phyloP scores from a whole-genome alignment of 2,888 invertebrate species.

The Boloria euphrosyne region DNA sequence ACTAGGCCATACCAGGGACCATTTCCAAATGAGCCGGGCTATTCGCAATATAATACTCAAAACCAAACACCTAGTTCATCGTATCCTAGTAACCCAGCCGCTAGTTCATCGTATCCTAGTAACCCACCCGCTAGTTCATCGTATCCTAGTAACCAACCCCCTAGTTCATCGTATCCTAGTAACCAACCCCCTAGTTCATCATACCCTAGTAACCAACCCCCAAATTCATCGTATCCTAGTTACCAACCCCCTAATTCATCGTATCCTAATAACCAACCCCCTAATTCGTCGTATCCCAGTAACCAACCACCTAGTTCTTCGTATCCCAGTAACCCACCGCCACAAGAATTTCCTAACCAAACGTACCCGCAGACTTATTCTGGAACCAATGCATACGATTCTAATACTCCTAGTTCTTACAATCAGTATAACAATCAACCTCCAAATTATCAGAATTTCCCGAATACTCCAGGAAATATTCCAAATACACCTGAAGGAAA shows the following conservation, averaged over 20 bases:
- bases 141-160: constrained; percentile 26
- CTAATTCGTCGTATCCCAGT: too few species aligned
- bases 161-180: constrained; percentile 23
- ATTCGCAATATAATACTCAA: constrained; percentile 58
- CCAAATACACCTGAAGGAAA: constrained; percentile 40
- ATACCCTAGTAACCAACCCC: too few species aligned
- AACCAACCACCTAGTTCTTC: too few species aligned
- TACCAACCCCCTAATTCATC: too few species aligned
- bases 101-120: too few species aligned
- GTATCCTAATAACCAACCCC: constrained; percentile 52
- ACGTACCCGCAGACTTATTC: constrained; percentile 59
- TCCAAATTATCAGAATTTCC: constrained; percentile 60
- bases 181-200: too few species aligned
- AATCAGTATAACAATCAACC: constrained; percentile 64
- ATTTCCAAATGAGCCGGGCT: constrained; percentile 54
- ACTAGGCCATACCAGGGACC: constrained; percentile 59
- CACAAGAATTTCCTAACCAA: constrained; percentile 60
- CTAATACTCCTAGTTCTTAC: constrained; percentile 54
- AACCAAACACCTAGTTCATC: constrained; percentile 49
- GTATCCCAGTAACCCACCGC: constrained; percentile 51
- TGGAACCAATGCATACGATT: constrained; percentile 54
- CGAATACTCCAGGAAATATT: constrained; percentile 51
- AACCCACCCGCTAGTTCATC: too few species aligned
- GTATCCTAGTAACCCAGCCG: constrained; percentile 43
- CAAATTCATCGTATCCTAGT: too few species aligned